Base-by-base conservation (phyloP, 2,888 invertebrate species). In the Drosophila subquinaria region DNA sequence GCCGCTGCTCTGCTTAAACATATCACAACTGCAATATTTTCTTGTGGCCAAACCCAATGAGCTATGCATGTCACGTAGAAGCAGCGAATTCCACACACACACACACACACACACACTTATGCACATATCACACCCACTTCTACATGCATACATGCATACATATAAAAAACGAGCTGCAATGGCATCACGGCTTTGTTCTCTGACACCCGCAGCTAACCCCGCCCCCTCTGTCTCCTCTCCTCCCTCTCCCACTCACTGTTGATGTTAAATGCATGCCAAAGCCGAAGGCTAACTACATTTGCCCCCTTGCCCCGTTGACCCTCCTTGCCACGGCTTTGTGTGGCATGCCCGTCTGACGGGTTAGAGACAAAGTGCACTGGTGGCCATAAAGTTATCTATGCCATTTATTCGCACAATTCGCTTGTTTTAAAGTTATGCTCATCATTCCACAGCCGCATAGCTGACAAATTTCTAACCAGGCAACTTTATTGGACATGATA, bases 1-100 rank as follows among this genome's bases (percentile, higher is more conserved):
- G 27, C 27, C 33, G 57, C 59, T 59, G 33, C 52, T 10, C 52
- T 77, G 89, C 82, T 88, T 81, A 88, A 88, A 67, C 85, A 82
- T 84, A 79, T 89, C 89, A 68, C 79, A 84, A 85, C 85, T 84
- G 85, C 88, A 81, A 89, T 84, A 84, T 89, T 88, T 84, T 87
- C 75, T 65, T 87, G 72, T 65, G 72, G 72, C 68, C 79, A 72
- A 78, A 51, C 73, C 76, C 89, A 79, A 89, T 86, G 86, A 88
- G 88, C 87, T 86, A 89, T 86, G 90, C 86, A 76, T 68, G 90
- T 88, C 86, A 86, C 86, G 86, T 89, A 84, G 47, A 36, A 36
- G 66, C 69, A 50, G 64, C 64, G 36, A 65, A 65, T 68, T 69
- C 64, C 64, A 45, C 59, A 68, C 73, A 35, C 48, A 38, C 40